These are phyloP conservation scores for Magallana nippona DNA, from an alignment of 2,888 invertebrate genomes.

Conservation along the genomic window DNA sequence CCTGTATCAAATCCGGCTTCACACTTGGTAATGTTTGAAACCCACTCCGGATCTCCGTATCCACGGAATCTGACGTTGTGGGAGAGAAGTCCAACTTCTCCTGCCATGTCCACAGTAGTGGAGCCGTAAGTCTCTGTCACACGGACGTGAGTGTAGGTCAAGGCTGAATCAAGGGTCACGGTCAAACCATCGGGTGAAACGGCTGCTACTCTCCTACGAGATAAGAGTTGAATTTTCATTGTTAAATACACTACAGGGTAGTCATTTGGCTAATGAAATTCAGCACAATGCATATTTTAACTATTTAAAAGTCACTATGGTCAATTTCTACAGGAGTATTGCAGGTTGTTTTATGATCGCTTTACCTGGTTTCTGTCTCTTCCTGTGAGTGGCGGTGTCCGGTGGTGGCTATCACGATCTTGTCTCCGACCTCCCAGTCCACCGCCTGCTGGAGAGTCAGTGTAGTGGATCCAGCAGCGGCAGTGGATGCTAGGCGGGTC, in stretches of 20 bases:
- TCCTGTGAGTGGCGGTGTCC: slow-evolving; percentile 65
- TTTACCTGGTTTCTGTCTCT: slow-evolving; percentile 63
- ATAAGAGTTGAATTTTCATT: background rate
- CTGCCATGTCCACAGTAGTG: slow-evolving; percentile 60
- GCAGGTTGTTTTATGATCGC: too few species aligned
- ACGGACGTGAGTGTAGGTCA: slow-evolving; percentile 64
- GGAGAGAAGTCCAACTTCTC: slow-evolving; percentile 72
- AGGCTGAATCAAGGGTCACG: slow-evolving; percentile 64
- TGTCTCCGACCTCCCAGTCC: slow-evolving; percentile 67
- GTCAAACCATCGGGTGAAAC: slow-evolving; percentile 68
- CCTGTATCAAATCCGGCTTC: slow-evolving; percentile 75
- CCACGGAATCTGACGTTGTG: slow-evolving; percentile 71
- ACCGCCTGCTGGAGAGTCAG: slow-evolving; percentile 60
- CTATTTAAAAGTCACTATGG: too few species aligned
- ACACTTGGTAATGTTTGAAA: slow-evolving; percentile 70
- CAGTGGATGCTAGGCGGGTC: slow-evolving; percentile 66
- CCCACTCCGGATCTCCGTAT: slow-evolving; percentile 62
- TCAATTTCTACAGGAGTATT: too few species aligned
- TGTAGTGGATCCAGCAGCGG: slow-evolving; percentile 59
- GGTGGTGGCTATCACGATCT: slow-evolving; percentile 74
- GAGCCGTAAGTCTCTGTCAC: slow-evolving; percentile 66
- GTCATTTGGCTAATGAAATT: too few species aligned
- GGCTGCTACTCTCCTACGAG: slow-evolving; percentile 38
- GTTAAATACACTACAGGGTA: background rate
- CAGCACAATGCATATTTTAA: too few species aligned